Percentiles rank a stretch among this genome's conserved stretches.
phyloP scores from a whole-genome alignment of 2,797 vertebrate genomes.

The Neosilurus mollespiculum region DNA sequence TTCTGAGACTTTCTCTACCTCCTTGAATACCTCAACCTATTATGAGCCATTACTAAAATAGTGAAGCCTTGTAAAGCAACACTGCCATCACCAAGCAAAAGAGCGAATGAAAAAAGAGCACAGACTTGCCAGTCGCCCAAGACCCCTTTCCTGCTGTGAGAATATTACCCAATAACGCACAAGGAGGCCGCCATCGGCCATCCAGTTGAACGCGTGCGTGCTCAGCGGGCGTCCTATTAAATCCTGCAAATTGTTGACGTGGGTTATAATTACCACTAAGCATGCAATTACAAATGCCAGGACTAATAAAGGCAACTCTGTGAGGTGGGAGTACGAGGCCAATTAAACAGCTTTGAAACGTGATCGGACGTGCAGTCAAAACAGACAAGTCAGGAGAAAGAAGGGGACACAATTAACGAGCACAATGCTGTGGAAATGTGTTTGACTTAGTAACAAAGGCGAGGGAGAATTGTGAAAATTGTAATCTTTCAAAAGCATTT shows the following conservation, averaged over 20 bases:
- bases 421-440: constrained; percentile 47
- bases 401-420: constrained; percentile 50
- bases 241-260: constrained; percentile 34
- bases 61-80: constrained; percentile 40
- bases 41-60: constrained; percentile 44
- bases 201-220: background rate
- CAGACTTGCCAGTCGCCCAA: constrained; percentile 36
- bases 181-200: constrained; percentile 5
- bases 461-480: background rate
- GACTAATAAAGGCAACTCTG: constrained; percentile 37
- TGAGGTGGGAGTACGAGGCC: constrained; percentile 27
- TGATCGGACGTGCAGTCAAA: constrained; percentile 34
- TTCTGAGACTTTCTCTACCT: background rate
- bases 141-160: constrained; percentile 47
- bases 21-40: background rate
- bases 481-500: background rate
- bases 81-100: constrained; percentile 29
- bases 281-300: constrained; percentile 49
- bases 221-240: constrained; percentile 40
- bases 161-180: constrained; percentile 36
- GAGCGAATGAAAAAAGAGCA: constrained; percentile 51
- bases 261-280: constrained; percentile 49
- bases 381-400: constrained; percentile 33
- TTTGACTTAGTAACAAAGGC: constrained; percentile 16
- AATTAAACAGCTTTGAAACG: constrained; percentile 37